These are phyloP conservation scores for Machimus rusticus DNA, from an alignment of 2,888 invertebrate species.

Conservation along the genomic window DNA sequence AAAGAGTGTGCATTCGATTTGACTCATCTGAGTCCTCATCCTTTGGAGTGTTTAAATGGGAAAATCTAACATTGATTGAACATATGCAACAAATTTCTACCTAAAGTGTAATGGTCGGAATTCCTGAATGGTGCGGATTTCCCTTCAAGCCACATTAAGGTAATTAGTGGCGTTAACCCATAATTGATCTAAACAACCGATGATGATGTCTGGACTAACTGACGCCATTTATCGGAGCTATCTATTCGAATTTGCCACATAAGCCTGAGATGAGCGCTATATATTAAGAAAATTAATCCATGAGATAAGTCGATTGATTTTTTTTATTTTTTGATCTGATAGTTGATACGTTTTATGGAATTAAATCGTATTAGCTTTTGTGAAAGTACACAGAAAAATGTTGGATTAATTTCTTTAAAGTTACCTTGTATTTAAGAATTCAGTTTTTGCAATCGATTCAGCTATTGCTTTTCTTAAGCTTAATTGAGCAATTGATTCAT, in stretches of 20 bases:
- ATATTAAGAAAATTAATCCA: not conserved
- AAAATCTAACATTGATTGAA: not conserved
- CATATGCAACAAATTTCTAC: not conserved
- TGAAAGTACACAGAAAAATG: not conserved
- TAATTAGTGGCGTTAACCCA: not conserved
- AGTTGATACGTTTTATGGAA: not conserved
- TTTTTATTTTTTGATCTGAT: not conserved
- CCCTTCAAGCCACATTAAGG: not conserved
- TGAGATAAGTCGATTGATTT: not conserved
- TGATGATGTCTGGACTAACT: not conserved
- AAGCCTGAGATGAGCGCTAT: not conserved
- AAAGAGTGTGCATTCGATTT: not conserved
- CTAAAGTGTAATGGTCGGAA: not conserved
- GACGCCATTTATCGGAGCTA: not conserved
- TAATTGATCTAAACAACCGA: not conserved
- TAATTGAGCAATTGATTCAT: too few species aligned
- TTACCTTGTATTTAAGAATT: too few species aligned
- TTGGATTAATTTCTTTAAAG: too few species aligned
- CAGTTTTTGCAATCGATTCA: too few species aligned
- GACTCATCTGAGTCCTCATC: not conserved
- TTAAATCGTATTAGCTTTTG: not conserved
- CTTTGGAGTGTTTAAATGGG: not conserved
- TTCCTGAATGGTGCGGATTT: not conserved
- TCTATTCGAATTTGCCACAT: not conserved
- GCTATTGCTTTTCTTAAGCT: too few species aligned